Evolutionary conservation across 2,888 invertebrate genomes (phyloP).

Genomic region (Nysson spinosus): DNA sequence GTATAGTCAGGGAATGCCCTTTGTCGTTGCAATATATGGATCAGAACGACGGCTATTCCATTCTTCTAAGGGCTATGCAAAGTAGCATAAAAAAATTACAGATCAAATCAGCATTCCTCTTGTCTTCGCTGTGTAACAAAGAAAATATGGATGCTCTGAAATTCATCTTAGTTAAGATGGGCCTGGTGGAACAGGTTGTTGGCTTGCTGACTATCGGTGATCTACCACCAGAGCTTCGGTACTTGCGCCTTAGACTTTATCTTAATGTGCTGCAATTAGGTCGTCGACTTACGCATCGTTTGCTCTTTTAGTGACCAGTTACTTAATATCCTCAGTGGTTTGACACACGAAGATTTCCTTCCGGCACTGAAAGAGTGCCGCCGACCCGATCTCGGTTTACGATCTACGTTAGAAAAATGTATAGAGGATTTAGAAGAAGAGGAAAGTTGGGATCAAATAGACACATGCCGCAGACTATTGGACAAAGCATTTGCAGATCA

Average conservation of each 20-base stretch:
- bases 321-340: conserved; percentile 66
- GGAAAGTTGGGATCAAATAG: conserved; percentile 66
- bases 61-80: conserved; percentile 81
- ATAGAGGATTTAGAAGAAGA: conserved; percentile 65
- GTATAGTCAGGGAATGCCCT: conserved; percentile 82
- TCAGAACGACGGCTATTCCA: conserved; percentile 83
- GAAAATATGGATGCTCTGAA: conserved; percentile 65
- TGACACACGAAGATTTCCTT: conserved; percentile 67
- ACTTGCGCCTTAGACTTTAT: too few relatives aligned
- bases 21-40: conserved; percentile 82
- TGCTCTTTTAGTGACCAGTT: conserved; percentile 67
- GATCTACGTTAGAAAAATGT: conserved; percentile 66
- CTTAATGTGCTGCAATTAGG: too few relatives aligned
- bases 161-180: conserved; percentile 71
- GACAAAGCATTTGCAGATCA: conserved; percentile 69
- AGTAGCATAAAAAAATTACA: conserved; percentile 81
- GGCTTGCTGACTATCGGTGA: conserved; percentile 64
- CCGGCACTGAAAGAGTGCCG: conserved; percentile 72
- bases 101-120: conserved; percentile 86
- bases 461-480: conserved; percentile 65
- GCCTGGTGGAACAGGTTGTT: conserved; percentile 71
- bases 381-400: conserved; percentile 68
- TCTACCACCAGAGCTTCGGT: conserved; percentile 70
- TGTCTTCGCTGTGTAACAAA: conserved; percentile 80
- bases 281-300: too few relatives aligned